Evolutionary conservation across 2,797 vertebrate genomes (phyloP).

Genomic region (Bradypodion ventrale): DNA sequence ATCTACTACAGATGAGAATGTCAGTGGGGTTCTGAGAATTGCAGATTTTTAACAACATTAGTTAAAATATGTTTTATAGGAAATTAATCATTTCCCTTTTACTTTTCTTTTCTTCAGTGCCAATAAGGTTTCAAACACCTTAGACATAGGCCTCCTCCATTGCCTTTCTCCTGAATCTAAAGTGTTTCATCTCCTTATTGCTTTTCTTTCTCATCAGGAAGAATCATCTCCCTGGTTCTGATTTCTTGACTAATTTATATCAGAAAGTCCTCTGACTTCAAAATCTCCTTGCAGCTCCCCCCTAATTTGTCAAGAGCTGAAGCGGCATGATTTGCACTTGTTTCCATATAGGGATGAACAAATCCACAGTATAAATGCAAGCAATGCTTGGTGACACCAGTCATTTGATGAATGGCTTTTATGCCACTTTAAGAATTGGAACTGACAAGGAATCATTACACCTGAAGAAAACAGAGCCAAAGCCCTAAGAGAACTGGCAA

Average conservation of each 20-base stretch:
- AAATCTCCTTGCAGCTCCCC: neutral
- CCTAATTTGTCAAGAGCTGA: constrained; percentile 28
- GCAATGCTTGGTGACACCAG: constrained; percentile 49
- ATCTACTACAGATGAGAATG: neutral
- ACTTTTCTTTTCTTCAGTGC: too few relatives aligned
- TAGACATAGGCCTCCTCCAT: neutral
- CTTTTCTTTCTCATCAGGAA: neutral
- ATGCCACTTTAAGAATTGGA: constrained; percentile 46
- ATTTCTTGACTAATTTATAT: neutral
- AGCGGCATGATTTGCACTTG: constrained; percentile 19
- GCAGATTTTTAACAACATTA: neutral
- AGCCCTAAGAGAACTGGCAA: constrained; percentile 3
- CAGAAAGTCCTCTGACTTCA: neutral
- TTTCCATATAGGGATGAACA: constrained; percentile 14
- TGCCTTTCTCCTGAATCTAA: rapidly evolving
- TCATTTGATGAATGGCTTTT: constrained; percentile 63
- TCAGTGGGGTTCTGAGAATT: too few relatives aligned
- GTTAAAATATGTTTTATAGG: neutral
- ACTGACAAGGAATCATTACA: constrained; percentile 60
- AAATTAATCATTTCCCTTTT: neutral
- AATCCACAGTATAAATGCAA: constrained; percentile 4
- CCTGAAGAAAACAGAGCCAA: constrained; percentile 39
- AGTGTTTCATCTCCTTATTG: neutral
- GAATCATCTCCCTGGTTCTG: rapidly evolving
- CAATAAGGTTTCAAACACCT: neutral